Base-by-base conservation (phyloP, 2,888 invertebrate genomes). In the Pammene fasciana region DNA sequence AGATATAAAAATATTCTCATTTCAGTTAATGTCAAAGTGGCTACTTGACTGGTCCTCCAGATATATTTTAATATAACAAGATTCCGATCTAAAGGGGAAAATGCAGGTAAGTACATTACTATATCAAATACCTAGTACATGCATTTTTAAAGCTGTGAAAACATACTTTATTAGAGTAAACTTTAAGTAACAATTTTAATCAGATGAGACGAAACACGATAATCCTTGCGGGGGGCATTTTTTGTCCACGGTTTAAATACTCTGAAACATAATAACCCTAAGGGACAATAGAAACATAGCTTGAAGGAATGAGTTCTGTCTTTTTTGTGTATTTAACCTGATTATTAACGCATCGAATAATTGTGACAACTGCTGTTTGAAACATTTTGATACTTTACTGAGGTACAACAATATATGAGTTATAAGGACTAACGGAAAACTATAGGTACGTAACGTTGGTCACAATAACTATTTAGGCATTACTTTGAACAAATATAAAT, bases 241-340 rank as follows among this genome's bases (percentile, higher is more conserved):
- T 68, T 65, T 68, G 36, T 45, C 45, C 7, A 4, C 36, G 26
- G n/a, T 43, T 34, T 50, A 62, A 50, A 50, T 26, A n/a, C 50
- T 62, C 50, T 18, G 13, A 59, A 64, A 59, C 26, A 68, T 38
- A 54, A 45, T 26, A 57, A 54, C 52, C 36, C 34, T 14, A 16
- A 14, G 10, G 45, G 18, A 68, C 68, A 68, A 68, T 64, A 57
- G 64, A 52, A 34, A n/a, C 36, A 41, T 41, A 16, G 52, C 16
- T 45, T 45, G n/a, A 68, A 64, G 57, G 59, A 59, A 65, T 64
- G 64, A 68, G 57, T 57, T 72, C 73, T 73, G 71, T 75, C 78
- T 78, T 72, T 80, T 75, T 75, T 67, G 67, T 73, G 79, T 84
- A 81, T 85, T 86, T 86, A 85, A 82, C 78, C 83, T 83, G 82